Evolutionary conservation across 2,888 invertebrate species (phyloP).

Genomic region (Bugula neritina): DNA sequence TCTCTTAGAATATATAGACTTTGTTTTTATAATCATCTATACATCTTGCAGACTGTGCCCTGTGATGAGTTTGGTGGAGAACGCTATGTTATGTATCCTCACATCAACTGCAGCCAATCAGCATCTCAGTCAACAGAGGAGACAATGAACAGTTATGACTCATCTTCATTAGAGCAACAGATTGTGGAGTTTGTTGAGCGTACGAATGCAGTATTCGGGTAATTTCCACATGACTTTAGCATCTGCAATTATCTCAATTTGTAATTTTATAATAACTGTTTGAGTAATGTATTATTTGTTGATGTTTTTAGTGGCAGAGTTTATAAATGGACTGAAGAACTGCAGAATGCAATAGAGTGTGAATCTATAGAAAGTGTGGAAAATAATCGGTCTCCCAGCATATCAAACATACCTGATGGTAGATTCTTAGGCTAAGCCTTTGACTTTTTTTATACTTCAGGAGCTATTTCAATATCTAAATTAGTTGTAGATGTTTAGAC

Average conservation of each 20-base stretch:
- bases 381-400: background rate
- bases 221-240: too few species aligned
- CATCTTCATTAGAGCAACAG: background rate
- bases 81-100: background rate
- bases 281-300: too few species aligned
- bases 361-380: background rate
- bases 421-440: background rate
- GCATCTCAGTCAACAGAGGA: background rate
- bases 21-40: too few species aligned
- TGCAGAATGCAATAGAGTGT: background rate
- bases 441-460: too few species aligned
- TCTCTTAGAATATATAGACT: too few species aligned
- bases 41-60: background rate
- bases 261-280: too few species aligned
- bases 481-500: too few species aligned
- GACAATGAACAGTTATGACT: background rate
- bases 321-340: background rate
- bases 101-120: background rate
- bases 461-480: too few species aligned
- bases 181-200: background rate
- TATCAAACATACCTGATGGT: background rate
- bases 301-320: background rate
- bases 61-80: constrained; percentile 5
- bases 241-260: too few species aligned
- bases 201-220: background rate